Percentiles rank a stretch among this genome's conserved stretches.
Conservation (phyloP, 2,797 vertebrate genomes). For the Falco columbarius region DNA sequence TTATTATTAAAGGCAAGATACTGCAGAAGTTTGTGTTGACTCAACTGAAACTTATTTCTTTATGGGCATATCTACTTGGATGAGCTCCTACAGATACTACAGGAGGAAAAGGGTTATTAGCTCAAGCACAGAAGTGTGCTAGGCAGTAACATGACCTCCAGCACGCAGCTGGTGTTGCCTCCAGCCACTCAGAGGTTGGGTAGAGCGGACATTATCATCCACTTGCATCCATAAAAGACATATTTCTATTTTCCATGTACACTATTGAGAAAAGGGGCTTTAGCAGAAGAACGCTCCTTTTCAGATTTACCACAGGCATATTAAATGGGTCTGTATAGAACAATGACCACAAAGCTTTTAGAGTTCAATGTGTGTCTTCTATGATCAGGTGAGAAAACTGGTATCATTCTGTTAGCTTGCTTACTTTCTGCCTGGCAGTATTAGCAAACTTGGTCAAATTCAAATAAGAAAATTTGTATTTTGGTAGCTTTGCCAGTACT, state of each 20-base stretch:
- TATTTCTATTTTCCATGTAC: fast-evolving
- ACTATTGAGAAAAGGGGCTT: not conserved
- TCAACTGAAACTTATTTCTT: not conserved
- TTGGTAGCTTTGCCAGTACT: not conserved
- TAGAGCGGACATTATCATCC: not conserved
- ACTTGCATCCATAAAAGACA: fast-evolving
- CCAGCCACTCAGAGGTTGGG: not conserved
- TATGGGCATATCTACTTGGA: not conserved
- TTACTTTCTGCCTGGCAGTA: not conserved
- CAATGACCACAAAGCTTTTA: not conserved
- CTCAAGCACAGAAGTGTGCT: not conserved
- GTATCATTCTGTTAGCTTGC: not conserved
- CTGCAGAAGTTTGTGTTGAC: not conserved
- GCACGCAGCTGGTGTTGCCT: fast-evolving
- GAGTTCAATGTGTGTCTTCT: too few relatives aligned
- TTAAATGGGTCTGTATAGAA: not conserved
- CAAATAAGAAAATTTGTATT: not conserved
- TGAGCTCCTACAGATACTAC: not conserved
- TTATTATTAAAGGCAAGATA: not conserved
- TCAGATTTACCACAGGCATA: not conserved
- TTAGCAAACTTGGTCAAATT: not conserved
- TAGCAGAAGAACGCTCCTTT: not conserved
- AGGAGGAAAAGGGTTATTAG: not conserved
- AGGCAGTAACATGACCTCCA: not conserved
- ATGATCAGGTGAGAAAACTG: not conserved